Evolutionary conservation across 2,888 invertebrate genomes (phyloP), one percentile per base, ranked within the genome.

Genomic region (Drosophila hamatofila): DNA sequence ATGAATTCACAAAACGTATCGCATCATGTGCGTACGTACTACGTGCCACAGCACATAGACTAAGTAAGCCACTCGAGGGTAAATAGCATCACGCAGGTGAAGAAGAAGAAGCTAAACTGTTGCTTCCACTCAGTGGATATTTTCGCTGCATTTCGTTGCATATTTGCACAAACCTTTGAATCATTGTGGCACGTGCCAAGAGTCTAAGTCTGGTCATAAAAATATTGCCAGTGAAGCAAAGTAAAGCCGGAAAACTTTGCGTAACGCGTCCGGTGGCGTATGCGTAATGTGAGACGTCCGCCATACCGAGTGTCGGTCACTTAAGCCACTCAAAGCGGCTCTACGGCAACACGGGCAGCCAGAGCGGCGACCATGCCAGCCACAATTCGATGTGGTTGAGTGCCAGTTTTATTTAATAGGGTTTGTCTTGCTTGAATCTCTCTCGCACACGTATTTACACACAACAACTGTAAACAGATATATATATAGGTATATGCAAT

Each of bases 351-450:
- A 18, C 41, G 11, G 8, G 23, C 57, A 33, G 59, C 58, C 67
- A 60, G 44, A 51, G 27, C 42, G 33, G 23, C 57, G 57, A 14
- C 30, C 42, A 46, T 33, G n/a, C 18, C 59, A 59, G 62, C 63
- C 39, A 46, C 70, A 69, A 72, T 72, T 80, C 52, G 52, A 71
- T 73, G 79, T 67, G 77, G 82, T 80, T 60, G 57, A 62, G 65
- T 55, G 56, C 39, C 51, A 65, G 76, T 74, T 78, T 71, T 57
- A 78, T 78, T 78, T 78, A 81, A 84, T 82, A 67, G 55, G 27
- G 60, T 68, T 59, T 68, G 52, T 58, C 42, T 75, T 75, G 77
- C 60, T 65, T 63, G 60, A 78, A 62, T 69, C 67, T 58, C 27
- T 62, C 30, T 68, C n/a, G 33, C 63, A 66, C 60, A 71, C 62